Evolutionary conservation across 92 coral and sea anemone species (phyloP).

Genomic region (Zoanthus gigantus): DNA sequence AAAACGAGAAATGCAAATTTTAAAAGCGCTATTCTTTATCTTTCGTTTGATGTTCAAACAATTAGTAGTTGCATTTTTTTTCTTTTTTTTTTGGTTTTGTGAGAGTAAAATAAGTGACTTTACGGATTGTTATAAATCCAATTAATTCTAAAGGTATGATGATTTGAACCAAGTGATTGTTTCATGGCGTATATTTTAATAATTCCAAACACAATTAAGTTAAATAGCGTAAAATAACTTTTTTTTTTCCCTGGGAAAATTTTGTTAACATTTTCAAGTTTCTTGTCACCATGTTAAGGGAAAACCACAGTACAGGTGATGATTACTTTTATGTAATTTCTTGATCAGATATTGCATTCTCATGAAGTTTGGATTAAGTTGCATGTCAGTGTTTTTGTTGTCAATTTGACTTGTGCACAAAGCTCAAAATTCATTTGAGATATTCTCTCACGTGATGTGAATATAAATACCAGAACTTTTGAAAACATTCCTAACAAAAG

Average conservation of each 20-base stretch:
- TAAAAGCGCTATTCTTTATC: background rate
- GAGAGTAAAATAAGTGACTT: background rate
- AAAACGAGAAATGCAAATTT: background rate
- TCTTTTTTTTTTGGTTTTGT: background rate
- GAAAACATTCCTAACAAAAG: background rate
- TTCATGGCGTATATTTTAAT: background rate
- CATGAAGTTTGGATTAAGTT: constrained; percentile 12
- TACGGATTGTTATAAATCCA: background rate
- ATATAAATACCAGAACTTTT: constrained; percentile 18
- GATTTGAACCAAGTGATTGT: background rate
- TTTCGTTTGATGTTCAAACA: background rate
- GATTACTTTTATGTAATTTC: constrained; percentile 17
- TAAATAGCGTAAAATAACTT: background rate
- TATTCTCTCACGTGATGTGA: too few species aligned
- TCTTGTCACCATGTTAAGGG: constrained; percentile 4
- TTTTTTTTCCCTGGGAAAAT: background rate
- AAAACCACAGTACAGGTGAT: constrained; percentile 21
- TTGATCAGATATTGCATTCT: constrained; percentile 9
- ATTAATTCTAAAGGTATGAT: background rate
- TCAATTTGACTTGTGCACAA: background rate
- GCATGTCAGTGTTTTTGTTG: background rate
- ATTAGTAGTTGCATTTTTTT: background rate
- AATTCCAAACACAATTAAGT: background rate
- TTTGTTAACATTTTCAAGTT: background rate
- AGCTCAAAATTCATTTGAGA: too few species aligned